Base-by-base conservation (phyloP, 2,888 invertebrate species). In the Spodoptera littoralis region DNA sequence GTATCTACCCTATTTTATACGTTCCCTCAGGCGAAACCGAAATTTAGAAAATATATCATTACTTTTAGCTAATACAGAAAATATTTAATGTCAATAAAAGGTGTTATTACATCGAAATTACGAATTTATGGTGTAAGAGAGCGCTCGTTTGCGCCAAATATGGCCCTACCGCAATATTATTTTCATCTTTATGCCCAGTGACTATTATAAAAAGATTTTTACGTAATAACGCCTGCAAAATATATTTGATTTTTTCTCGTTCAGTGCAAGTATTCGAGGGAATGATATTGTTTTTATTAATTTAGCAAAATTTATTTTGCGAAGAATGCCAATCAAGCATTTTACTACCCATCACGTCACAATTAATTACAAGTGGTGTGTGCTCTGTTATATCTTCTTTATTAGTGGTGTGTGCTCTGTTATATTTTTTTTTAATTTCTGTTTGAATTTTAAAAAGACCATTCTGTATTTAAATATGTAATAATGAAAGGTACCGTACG, bases 81-180 rank as follows among this genome's bases (percentile, higher is more conserved):
- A 43, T 47, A 67, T 74, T 64, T 63, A 56, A 76, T 41, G 49
- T 43, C 60, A 59, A 57, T 74, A 68, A 72, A 72, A 74, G 13
- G 47, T 60, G 55, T 53, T 68, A 76, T 68, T 65, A 70, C 59
- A 65, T 58, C 43, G 13, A 57, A 65, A 62, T 62, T 58, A 73
- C 48, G 43, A 62, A 60, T 76, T 74, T 55, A 65, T 52, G 55
- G 51, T 60, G 8, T 45, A 45, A 49, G 54, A 36, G 36, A 54
- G 54, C 43, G 60, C 47, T 60, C 57, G 55, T 60, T 73, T 53
- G 41, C 48, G 57, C 13, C 24, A 56, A 52, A 49, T 51, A 54
- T 42, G 44, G 55, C 56, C 45, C 22, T 47, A 42, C 41, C 50
- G 12, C 60, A 42, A 68, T 76, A 68, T 72, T 57, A 64, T 61